Percentiles rank a stretch among this genome's conserved stretches.
phyloP scores from a whole-genome alignment of 1,140 invertebrate genomes.

The Drosophila nasuta region DNA sequence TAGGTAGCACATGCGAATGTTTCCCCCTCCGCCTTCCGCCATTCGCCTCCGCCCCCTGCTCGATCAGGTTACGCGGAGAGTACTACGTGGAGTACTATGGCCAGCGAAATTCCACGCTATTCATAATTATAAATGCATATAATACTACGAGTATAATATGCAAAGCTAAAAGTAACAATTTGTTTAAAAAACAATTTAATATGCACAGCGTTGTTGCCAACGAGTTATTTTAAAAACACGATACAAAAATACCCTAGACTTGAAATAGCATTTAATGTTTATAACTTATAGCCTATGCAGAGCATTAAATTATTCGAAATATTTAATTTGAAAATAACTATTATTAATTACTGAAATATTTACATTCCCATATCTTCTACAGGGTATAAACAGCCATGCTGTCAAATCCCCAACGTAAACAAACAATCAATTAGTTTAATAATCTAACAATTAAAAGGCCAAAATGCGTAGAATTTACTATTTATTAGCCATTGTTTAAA shows the following conservation, averaged over 20 bases:
- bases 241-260: neutral
- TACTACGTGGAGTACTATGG: slow-evolving; percentile 3
- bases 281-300: too few species aligned
- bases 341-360: too few species aligned
- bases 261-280: too few species aligned
- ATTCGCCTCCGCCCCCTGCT: neutral
- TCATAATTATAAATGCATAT: slow-evolving; percentile 32
- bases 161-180: slow-evolving; percentile 21
- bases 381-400: slow-evolving; percentile 4
- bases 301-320: too few species aligned
- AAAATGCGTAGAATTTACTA: neutral
- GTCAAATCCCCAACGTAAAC: neutral
- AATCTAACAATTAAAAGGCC: neutral
- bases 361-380: neutral
- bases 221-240: neutral
- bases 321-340: too few species aligned
- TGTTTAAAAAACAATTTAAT: slow-evolving; percentile 16
- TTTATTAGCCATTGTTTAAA: neutral
- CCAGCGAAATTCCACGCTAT: slow-evolving; percentile 1
- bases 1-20: slow-evolving; percentile 42
- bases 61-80: neutral
- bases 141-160: slow-evolving; percentile 17
- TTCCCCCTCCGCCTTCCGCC: neutral
- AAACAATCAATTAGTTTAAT: slow-evolving; percentile 1
- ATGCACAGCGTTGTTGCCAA: neutral